Evolutionary conservation across 2,888 invertebrate species (phyloP), one percentile per base, ranked within the genome.

Genomic region (Melieria crassipennis): DNA sequence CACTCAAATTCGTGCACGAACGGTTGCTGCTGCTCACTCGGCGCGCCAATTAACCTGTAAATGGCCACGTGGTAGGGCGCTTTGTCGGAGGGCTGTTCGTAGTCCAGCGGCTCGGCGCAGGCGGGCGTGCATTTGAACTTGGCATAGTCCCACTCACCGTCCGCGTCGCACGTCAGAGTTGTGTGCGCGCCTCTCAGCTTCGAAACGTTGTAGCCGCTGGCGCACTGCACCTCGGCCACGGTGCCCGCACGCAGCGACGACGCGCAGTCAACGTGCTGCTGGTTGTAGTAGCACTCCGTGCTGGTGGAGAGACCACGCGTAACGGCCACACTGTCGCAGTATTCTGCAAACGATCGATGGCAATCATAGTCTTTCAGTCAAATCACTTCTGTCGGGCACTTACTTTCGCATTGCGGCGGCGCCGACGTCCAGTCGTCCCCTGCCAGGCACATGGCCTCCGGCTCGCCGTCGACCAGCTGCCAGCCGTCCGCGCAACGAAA

Each of bases 51-150:
- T 0, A 65, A 68, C 1, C 67, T 43, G 63, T 76, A 81, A 48
- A 82, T 76, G 47, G 77, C 80, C 7, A 79, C 81, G 11, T 81
- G 61, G 82, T 82, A 84, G 11, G 82, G 83, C 3, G 76, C 75
- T 48, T 9, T 13, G 7, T 46, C 47, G 7, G n/a, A 10, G 16
- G 56, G 0, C 30, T 30, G 30, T 2, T 30, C 30, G 30, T 30
- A 30, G 30, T 30, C 30, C 30, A 30, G 30, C 10, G 16, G 65
- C 9, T 66, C 47, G 3, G 81, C 82, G 48, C 84, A 85, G 5
- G 77, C 68, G 3, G 79, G 79, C n/a, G 70, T 69, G 66, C 84
- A 85, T 1, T 66, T 70, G 4, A 76, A 79, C 45, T 79, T 76
- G 4, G 55, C 9, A 47, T 71, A 69, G 16, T 75, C 64, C 85